A percentile compares a stretch with the other conserved stretches of the same genome.
phyloP scores from a whole-genome alignment of 92 coral and sea anemone species.

The Phenganax subtilis region DNA sequence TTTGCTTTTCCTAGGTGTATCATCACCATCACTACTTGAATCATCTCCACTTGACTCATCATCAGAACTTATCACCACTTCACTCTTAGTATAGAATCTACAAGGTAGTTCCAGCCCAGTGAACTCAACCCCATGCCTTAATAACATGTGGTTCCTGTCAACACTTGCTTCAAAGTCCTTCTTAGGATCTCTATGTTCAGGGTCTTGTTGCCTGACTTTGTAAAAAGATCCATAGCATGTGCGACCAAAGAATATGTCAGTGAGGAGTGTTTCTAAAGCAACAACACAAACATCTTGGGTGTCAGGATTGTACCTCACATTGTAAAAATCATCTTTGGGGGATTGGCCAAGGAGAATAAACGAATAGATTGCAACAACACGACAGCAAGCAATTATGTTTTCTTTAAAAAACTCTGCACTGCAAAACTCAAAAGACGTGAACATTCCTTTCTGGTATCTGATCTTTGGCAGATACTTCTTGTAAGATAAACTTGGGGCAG shows the following conservation, averaged over 20 bases:
- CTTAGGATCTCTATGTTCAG: conserved; percentile 15
- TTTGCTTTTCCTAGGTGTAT: background rate
- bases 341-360: conserved; percentile 35
- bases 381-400: conserved; percentile 22
- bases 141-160: conserved; percentile 30
- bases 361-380: conserved; percentile 34
- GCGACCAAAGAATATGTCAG: conserved; percentile 32
- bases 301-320: conserved; percentile 21
- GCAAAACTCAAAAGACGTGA: conserved; percentile 30
- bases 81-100: conserved; percentile 28
- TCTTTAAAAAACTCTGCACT: conserved; percentile 24
- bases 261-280: conserved; percentile 4
- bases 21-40: background rate
- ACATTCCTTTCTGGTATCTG: conserved; percentile 12
- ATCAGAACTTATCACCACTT: background rate
- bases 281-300: conserved; percentile 35
- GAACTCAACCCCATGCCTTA: conserved; percentile 36
- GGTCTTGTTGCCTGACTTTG: conserved; percentile 33
- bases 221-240: conserved; percentile 33
- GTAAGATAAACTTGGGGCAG: background rate
- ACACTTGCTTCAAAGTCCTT: conserved; percentile 39
- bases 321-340: conserved; percentile 33
- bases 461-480: background rate
- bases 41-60: background rate
- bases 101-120: conserved; percentile 24